Conservation (phyloP, 64 coral and sea anemone species). For the Astreopora myriophthalma region DNA sequence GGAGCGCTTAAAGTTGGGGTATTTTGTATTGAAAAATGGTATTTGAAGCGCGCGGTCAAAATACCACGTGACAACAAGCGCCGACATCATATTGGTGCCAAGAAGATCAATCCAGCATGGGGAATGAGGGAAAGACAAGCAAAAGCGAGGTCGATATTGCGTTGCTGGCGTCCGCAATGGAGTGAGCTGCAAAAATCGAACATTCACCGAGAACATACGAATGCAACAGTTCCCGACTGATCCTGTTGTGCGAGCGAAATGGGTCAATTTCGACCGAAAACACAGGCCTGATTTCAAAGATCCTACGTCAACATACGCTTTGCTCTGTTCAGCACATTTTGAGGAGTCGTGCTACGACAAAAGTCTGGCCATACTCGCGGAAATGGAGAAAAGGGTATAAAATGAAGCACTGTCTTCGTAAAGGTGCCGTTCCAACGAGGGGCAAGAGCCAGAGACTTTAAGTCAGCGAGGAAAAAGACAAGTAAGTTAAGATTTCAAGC, state of each 20-base stretch:
- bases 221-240: too few relatives aligned
- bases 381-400: too few relatives aligned
- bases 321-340: too few relatives aligned
- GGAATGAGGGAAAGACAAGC: slow-evolving; percentile 3
- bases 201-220: not conserved
- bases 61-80: slow-evolving; percentile 4
- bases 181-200: slow-evolving; percentile 15
- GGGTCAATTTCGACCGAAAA: too few relatives aligned
- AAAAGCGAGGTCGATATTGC: slow-evolving; percentile 37
- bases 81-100: slow-evolving; percentile 48
- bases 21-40: not conserved
- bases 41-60: slow-evolving; percentile 33
- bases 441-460: not conserved
- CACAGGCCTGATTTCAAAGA: too few relatives aligned
- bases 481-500: too few relatives aligned
- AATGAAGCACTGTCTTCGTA: not conserved
- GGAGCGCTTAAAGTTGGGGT: not conserved
- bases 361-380: too few relatives aligned
- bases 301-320: too few relatives aligned
- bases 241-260: too few relatives aligned
- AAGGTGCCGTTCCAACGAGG: slow-evolving; percentile 6
- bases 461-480: slow-evolving; percentile 7
- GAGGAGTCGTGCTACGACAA: too few relatives aligned
- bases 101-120: not conserved
- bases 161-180: too few relatives aligned